phyloP scores from a whole-genome alignment of 2,888 invertebrate species.

The Hofmannophila pseudospretella region DNA sequence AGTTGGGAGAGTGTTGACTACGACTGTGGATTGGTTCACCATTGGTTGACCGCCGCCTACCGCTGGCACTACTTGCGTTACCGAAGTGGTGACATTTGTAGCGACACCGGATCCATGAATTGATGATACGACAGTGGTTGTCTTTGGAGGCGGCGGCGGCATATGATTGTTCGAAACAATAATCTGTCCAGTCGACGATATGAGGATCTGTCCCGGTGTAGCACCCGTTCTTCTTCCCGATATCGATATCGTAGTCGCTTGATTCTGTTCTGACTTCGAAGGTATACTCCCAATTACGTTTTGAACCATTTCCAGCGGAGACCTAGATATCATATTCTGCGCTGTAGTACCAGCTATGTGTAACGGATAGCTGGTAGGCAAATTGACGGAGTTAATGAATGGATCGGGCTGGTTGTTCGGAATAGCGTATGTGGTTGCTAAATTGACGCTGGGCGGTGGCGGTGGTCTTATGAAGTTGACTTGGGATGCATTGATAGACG shows the following conservation, averaged over 20 bases:
- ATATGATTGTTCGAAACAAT: conserved; percentile 82
- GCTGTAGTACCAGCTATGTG: conserved; percentile 71
- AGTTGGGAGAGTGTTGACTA: conserved; percentile 87
- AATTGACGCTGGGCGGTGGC: conserved; percentile 60
- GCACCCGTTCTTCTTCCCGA: conserved; percentile 38
- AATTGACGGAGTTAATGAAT: conserved; percentile 65
- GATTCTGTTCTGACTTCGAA: conserved; percentile 54
- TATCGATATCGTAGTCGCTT: conserved; percentile 44
- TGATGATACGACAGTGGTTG: conserved; percentile 76
- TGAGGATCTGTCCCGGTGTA: conserved; percentile 83
- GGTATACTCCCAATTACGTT: conserved; percentile 85
- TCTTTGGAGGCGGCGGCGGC: conserved; percentile 81
- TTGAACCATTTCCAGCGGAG: conserved; percentile 87
- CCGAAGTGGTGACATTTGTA: conserved; percentile 81
- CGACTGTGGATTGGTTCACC: conserved; percentile 85
- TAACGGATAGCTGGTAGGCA: conserved; percentile 62
- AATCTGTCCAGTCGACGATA: conserved; percentile 85
- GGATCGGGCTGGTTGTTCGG: conserved; percentile 70
- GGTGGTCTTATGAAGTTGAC: conserved; percentile 62
- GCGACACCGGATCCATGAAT: conserved; percentile 80
- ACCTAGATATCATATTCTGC: conserved; percentile 74
- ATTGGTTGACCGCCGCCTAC: conserved; percentile 81
- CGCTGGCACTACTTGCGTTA: conserved; percentile 81
- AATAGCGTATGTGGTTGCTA: conserved; percentile 63
- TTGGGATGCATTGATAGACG: conserved; percentile 82